These are phyloP conservation scores for Idaea dimidiata DNA, from an alignment of 2,888 invertebrate species.

Conservation along the genomic window DNA sequence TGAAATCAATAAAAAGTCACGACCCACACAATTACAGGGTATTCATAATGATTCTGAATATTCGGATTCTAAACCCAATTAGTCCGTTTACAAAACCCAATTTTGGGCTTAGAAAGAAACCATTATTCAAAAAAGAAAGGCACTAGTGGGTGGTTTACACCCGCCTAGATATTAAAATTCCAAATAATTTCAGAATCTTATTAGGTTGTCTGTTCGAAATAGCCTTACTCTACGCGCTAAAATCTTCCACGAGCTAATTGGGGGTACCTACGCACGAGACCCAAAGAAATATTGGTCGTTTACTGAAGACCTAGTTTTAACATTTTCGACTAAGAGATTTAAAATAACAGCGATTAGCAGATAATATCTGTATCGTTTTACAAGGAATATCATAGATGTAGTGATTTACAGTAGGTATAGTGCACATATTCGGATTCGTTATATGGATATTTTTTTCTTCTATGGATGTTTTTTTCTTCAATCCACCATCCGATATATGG, in stretches of 20 bases:
- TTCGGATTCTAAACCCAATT: too few relatives aligned
- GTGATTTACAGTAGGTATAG: too few relatives aligned
- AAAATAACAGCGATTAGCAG: neutral
- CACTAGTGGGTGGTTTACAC: too few relatives aligned
- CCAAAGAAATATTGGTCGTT: slow-evolving; percentile 50
- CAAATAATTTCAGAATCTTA: neutral
- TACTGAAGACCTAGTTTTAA: slow-evolving; percentile 55
- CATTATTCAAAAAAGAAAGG: neutral
- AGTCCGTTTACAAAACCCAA: too few relatives aligned
- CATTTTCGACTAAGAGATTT: slow-evolving; percentile 46
- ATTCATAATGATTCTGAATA: too few relatives aligned
- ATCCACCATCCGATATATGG: too few relatives aligned
- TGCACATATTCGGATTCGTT: too few relatives aligned
- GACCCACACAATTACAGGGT: too few relatives aligned
- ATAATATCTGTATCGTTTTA: neutral
- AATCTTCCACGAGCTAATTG: slow-evolving; percentile 42
- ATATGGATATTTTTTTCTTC: too few relatives aligned
- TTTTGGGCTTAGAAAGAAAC: neutral
- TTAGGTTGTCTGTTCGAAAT: neutral
- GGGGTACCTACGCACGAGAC: slow-evolving; percentile 46
- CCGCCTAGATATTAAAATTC: neutral
- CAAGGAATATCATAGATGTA: too few relatives aligned
- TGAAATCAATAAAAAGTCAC: too few relatives aligned
- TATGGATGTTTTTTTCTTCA: too few relatives aligned
- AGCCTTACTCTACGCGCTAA: slow-evolving; percentile 3